A percentile compares a stretch with the other conserved stretches of the same genome.
Conservation (phyloP, 2,888 invertebrate species). For the Thera obeliscata region DNA sequence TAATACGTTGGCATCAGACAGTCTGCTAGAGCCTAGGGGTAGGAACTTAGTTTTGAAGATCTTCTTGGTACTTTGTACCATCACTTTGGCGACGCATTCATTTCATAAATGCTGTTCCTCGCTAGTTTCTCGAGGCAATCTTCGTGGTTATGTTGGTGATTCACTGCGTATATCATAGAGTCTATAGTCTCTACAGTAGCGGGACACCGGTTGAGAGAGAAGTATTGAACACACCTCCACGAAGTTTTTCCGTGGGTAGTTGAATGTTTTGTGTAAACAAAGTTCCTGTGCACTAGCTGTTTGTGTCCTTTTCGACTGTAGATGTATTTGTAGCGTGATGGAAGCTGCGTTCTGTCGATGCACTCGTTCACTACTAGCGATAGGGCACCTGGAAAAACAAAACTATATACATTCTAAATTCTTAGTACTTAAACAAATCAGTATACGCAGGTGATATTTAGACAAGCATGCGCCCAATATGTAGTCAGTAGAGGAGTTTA, state of each 20-base stretch:
- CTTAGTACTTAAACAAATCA: not conserved
- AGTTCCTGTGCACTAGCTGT: constrained; percentile 81
- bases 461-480: not conserved
- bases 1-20: constrained; percentile 36
- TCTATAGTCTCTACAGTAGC: constrained; percentile 82
- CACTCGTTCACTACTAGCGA: constrained; percentile 75
- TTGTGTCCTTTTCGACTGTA: constrained; percentile 83
- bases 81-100: constrained; percentile 72
- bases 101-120: constrained; percentile 80
- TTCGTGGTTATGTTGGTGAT: constrained; percentile 81
- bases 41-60: constrained; percentile 44
- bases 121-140: constrained; percentile 77
- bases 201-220: constrained; percentile 80
- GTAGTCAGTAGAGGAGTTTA: not conserved
- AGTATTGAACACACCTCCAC: constrained; percentile 82
- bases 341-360: constrained; percentile 67
- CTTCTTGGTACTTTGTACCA: constrained; percentile 49
- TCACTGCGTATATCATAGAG: constrained; percentile 77
- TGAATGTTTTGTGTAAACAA: constrained; percentile 82
- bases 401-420: not conserved
- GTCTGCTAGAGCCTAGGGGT: constrained; percentile 24
- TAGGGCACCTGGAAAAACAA: constrained; percentile 71
- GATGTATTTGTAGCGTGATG: constrained; percentile 78
- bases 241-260: constrained; percentile 82
- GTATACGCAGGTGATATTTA: not conserved